Percentiles rank a stretch among this genome's conserved stretches.
phyloP scores from a whole-genome alignment of 2,113 vertebrate species.

The Thamnophis sirtalis region DNA sequence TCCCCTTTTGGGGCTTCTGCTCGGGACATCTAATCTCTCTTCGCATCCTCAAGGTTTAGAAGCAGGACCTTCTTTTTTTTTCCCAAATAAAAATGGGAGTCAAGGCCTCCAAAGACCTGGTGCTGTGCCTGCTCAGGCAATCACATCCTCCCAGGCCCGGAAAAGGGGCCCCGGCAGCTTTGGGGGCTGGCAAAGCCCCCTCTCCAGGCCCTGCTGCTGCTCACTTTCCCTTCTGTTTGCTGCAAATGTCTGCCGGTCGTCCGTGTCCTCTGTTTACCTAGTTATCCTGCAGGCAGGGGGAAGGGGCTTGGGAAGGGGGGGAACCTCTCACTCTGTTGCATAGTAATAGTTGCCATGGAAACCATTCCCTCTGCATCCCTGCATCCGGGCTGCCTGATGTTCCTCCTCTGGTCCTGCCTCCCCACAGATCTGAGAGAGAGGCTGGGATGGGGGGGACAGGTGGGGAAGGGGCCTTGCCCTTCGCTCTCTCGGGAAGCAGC shows the following conservation, averaged over 20 bases:
- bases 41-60: not conserved
- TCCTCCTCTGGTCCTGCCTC: not conserved
- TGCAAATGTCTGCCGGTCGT: not conserved
- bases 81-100: not conserved
- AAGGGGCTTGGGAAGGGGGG: not conserved
- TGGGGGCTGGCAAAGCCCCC: not conserved
- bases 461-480: not conserved
- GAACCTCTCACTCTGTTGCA: constrained; percentile 39
- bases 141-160: not conserved
- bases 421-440: not conserved
- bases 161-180: not conserved
- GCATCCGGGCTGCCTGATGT: not conserved
- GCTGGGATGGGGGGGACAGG: not conserved
- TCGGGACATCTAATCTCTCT: not conserved
- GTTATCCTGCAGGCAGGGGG: not conserved
- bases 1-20: not conserved
- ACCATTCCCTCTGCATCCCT: constrained; percentile 1
- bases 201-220: not conserved
- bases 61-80: not conserved
- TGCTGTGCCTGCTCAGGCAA: not conserved
- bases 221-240: not conserved
- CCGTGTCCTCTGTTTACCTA: not conserved
- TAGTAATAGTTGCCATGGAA: constrained; percentile 49
- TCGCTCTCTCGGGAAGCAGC: not conserved
- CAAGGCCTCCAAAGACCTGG: not conserved